Evolutionary conservation across 1,140 invertebrate genomes (phyloP).

Genomic region (Leptonema lineaticorne): DNA sequence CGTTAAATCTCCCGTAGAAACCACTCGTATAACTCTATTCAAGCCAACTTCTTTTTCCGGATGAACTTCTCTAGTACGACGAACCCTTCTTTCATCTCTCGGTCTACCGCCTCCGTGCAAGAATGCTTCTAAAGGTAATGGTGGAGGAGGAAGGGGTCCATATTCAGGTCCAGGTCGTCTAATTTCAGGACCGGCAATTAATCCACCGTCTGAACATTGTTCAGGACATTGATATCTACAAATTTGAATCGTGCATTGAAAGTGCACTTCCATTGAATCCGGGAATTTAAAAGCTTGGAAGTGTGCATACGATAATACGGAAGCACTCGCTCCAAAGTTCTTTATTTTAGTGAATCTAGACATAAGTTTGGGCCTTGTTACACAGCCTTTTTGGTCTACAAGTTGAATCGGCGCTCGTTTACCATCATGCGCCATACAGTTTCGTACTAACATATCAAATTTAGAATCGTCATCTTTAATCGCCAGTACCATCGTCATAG

Average conservation of each 20-base stretch:
- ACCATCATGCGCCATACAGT: slow-evolving; percentile 93
- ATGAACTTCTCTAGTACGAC: slow-evolving; percentile 62
- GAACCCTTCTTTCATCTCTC: slow-evolving; percentile 72
- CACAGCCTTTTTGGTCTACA: slow-evolving; percentile 90
- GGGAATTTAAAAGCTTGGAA: slow-evolving; percentile 96
- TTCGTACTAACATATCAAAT: slow-evolving; percentile 93
- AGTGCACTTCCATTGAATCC: slow-evolving; percentile 95
- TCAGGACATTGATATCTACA: slow-evolving; percentile 91
- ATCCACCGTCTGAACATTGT: slow-evolving; percentile 71
- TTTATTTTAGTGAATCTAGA: slow-evolving; percentile 93
- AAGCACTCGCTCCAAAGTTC: slow-evolving; percentile 90
- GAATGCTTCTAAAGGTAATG: slow-evolving; percentile 64
- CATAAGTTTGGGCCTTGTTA: slow-evolving; percentile 89
- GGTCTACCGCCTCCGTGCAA: slow-evolving; percentile 61
- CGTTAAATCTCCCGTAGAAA: slow-evolving; percentile 81
- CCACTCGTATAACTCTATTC: slow-evolving; percentile 79
- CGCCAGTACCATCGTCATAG: slow-evolving; percentile 95
- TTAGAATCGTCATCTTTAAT: slow-evolving; percentile 96
- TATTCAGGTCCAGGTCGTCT: slow-evolving; percentile 66
- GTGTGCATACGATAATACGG: slow-evolving; percentile 88
- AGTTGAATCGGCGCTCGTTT: slow-evolving; percentile 92
- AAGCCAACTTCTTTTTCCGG: slow-evolving; percentile 79
- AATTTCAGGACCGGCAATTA: slow-evolving; percentile 51
- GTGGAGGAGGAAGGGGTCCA: slow-evolving; percentile 64
- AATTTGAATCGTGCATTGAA: slow-evolving; percentile 94